A percentile compares a stretch with the other conserved stretches of the same genome.
Conservation (phyloP, 2,888 invertebrate species). For the Yponomeuta malinellus region DNA sequence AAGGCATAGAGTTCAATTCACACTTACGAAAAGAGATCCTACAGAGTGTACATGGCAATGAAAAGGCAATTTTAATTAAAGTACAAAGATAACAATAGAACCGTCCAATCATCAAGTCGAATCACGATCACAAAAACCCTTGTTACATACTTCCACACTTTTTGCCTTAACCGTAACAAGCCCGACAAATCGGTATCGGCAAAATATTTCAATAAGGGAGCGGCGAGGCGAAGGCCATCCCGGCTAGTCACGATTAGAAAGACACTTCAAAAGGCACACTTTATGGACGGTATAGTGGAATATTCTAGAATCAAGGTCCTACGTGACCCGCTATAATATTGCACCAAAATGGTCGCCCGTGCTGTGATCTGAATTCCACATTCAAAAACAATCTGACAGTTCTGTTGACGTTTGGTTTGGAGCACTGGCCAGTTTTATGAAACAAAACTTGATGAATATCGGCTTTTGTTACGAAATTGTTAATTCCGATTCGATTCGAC, state of each 20-base stretch:
- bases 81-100: not conserved
- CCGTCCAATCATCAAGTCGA: not conserved
- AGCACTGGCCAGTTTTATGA: not conserved
- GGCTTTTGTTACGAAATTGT: too few species aligned
- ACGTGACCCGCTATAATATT: slow-evolving; percentile 47
- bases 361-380: slow-evolving; percentile 35
- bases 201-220: slow-evolving; percentile 48
- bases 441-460: not conserved
- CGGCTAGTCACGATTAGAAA: slow-evolving; percentile 52
- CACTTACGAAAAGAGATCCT: not conserved
- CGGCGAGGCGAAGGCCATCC: slow-evolving; percentile 64
- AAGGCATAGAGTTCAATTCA: too few species aligned
- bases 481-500: too few species aligned
- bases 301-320: slow-evolving; percentile 54
- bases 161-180: slow-evolving; percentile 28
- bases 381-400: not conserved
- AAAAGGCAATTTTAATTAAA: not conserved
- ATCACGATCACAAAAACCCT: not conserved
- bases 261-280: slow-evolving; percentile 29
- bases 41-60: not conserved
- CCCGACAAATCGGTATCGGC: slow-evolving; percentile 37
- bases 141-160: slow-evolving; percentile 17
- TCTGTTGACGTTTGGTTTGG: not conserved
- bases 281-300: slow-evolving; percentile 25
- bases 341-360: slow-evolving; percentile 40